Evolutionary conservation across 2,888 invertebrate genomes (phyloP), one percentile per base, ranked within the genome.

Genomic region (Agrochola lychnidis): DNA sequence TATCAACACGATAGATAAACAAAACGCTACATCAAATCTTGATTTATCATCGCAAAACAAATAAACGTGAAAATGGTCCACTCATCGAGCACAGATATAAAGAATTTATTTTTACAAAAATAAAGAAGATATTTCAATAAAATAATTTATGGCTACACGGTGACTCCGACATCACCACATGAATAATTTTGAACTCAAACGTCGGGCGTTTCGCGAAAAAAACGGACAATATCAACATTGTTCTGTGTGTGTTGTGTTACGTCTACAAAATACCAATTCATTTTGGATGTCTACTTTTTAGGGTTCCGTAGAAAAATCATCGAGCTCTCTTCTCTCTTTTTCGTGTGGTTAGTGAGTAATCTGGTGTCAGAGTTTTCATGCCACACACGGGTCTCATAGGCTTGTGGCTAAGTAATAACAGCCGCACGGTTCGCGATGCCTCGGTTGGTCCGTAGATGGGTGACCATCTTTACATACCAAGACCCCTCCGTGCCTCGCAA

Each of bases 181-280:
- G 76, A 86, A 86, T 86, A 80, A 86, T 86, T 76, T 57, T 19
- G 63, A 53, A 51, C 70, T 69, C 64, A 71, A 80, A 78, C 42
- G 70, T 40, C 36, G 68, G 51, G 48, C 10, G 48, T 76, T 82
- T 76, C 64, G 70, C 1, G 40, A 79, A 86, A 86, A 78, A 79
- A 79, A 63, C 25, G 75, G 74, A 78, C 77, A 77, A 75, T 73
- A 76, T 76, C 36, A 75, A 84, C 84, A 70, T 22, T 79, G 78
- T 53, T 1, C 67, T 75, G 67, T 82, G 16, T 64, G 19, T 57
- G 57, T 69, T 76, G 63, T 56, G 74, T 72, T 57, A 82, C 82
- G 81, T 81, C 79, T 75, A 73, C 84, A 70, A 84, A 73, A 87
- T 81, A 76, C 80, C 88, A 88, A 89, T 88, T 88, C 78, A 88